These are phyloP conservation scores for Tokudaia tokunoshimensis DNA, from an alignment of 2,797 vertebrate genomes.

Conservation along the genomic window DNA sequence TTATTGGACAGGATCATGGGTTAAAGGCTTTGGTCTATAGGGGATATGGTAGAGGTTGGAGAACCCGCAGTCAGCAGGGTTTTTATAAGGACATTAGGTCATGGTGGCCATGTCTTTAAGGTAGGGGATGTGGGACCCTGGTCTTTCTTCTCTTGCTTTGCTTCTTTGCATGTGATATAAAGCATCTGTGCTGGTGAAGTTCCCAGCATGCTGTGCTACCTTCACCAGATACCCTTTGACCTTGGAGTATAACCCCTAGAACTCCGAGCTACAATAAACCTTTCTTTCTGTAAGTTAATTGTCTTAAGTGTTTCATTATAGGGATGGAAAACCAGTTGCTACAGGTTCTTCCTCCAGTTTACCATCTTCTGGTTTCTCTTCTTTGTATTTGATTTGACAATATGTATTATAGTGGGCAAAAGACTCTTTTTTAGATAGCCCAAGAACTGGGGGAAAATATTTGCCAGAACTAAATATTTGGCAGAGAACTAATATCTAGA, in stretches of 20 bases:
- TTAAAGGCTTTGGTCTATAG: neutral
- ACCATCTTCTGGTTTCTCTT: neutral
- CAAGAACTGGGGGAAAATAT: neutral
- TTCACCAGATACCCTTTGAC: neutral
- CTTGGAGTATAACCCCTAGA: neutral
- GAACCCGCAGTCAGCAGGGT: neutral
- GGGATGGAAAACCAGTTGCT: neutral
- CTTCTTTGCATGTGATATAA: neutral
- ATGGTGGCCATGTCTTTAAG: neutral
- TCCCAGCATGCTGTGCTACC: neutral
- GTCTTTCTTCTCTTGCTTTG: neutral
- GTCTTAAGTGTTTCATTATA: neutral
- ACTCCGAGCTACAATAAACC: neutral
- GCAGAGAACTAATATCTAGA: neutral
- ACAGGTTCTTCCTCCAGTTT: neutral
- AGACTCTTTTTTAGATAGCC: neutral
- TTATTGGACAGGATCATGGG: neutral
- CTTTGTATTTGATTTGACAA: neutral
- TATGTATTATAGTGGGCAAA: neutral
- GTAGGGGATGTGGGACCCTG: neutral
- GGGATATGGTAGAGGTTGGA: neutral
- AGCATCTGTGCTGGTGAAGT: neutral
- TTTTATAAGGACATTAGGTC: neutral
- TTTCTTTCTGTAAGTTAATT: neutral
- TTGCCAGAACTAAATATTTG: neutral